phyloP scores from a whole-genome alignment of 2,888 invertebrate species.

The Mechanitis messenoides region DNA sequence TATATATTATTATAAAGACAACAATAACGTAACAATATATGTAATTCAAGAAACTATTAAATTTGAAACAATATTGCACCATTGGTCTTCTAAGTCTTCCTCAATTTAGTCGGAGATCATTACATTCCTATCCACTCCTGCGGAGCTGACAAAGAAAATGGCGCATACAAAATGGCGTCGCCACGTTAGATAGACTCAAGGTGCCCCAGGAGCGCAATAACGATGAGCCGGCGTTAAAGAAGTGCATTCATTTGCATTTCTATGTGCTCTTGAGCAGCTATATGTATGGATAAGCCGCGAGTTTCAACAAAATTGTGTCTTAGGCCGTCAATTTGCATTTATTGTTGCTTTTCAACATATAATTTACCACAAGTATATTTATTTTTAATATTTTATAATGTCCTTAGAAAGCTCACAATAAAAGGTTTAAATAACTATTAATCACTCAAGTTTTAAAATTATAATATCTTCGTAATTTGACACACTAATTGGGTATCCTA shows the following conservation, averaged over 20 bases:
- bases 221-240: conserved; percentile 49
- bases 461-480: neutral
- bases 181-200: conserved; percentile 30
- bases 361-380: too few relatives aligned
- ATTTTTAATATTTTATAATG: too few relatives aligned
- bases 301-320: neutral
- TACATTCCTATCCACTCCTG: conserved; percentile 17
- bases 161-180: conserved; percentile 21
- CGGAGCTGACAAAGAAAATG: conserved; percentile 27
- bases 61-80: neutral
- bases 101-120: conserved; percentile 18
- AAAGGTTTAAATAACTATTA: too few relatives aligned
- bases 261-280: conserved; percentile 33
- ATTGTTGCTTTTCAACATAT: neutral
- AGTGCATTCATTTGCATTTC: conserved; percentile 58
- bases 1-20: too few relatives aligned
- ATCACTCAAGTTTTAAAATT: too few relatives aligned
- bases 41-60: neutral
- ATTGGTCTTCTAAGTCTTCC: conserved; percentile 9
- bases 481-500: conserved; percentile 1
- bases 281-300: conserved; percentile 1
- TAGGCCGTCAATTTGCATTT: conserved; percentile 1
- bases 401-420: too few relatives aligned
- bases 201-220: conserved; percentile 49
- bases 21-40: too few relatives aligned